Conservation (phyloP, 2,113 vertebrate genomes). For the Pteropus alecto region DNA sequence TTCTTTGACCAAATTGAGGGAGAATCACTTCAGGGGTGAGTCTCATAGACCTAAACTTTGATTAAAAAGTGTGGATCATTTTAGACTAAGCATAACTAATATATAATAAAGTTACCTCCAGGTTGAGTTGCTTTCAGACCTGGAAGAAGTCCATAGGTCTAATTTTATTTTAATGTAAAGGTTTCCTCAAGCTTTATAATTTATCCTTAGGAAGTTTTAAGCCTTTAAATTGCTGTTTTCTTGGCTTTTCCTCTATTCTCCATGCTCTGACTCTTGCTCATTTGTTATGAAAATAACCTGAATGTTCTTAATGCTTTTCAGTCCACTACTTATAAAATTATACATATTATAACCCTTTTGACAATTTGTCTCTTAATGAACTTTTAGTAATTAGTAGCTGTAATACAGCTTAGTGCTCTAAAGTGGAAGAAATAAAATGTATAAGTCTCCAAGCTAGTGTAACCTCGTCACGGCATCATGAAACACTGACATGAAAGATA, state of each 20-base stretch:
- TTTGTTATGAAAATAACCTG: neutral
- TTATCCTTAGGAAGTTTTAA: slow-evolving; percentile 24
- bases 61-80: neutral
- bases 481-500: neutral
- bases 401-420: neutral
- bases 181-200: neutral
- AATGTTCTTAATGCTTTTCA: neutral
- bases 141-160: neutral
- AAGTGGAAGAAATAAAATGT: neutral
- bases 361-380: neutral
- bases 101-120: neutral
- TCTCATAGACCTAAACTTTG: neutral
- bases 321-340: neutral
- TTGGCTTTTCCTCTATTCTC: slow-evolving; percentile 7
- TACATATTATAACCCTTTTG: neutral
- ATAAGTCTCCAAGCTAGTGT: neutral
- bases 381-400: neutral
- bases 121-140: neutral
- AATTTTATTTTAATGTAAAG: slow-evolving; percentile 17
- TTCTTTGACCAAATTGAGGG: slow-evolving; percentile 26
- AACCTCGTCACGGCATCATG: neutral
- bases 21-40: neutral
- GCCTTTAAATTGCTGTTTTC: neutral
- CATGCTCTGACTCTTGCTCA: neutral
- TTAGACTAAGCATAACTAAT: neutral